Conservation (phyloP, 1,140 invertebrate species). For the Halictus rubicundus region DNA sequence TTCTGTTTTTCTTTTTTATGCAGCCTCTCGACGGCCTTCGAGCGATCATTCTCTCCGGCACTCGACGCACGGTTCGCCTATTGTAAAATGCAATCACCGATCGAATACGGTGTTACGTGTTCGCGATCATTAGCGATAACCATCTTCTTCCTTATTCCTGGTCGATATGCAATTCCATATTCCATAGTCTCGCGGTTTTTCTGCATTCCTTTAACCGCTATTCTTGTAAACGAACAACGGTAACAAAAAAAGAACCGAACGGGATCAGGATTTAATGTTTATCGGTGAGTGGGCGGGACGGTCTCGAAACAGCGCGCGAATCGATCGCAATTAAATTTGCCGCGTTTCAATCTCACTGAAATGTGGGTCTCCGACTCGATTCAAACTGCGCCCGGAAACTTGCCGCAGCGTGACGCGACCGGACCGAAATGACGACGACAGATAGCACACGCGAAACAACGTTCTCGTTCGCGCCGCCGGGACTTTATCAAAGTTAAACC, state of each 20-base stretch:
- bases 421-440: background rate
- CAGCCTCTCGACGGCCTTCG: background rate
- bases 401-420: background rate
- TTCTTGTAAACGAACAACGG: too few species aligned
- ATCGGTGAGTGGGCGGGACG: too few species aligned
- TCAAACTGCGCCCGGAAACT: background rate
- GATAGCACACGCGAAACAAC: background rate
- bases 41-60: background rate
- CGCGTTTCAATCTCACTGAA: background rate
- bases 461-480: background rate
- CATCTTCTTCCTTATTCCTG: background rate
- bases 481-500: constrained; percentile 1
- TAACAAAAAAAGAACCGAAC: too few species aligned
- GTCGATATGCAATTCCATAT: background rate
- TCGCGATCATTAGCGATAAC: background rate
- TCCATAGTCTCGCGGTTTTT: too few species aligned
- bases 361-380: background rate
- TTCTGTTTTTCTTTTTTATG: background rate
- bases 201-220: too few species aligned
- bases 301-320: background rate
- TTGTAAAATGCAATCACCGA: background rate
- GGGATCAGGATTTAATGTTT: too few species aligned
- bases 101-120: background rate
- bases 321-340: background rate
- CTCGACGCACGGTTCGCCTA: background rate